A percentile compares a stretch with the other conserved stretches of the same genome.
phyloP scores from a whole-genome alignment of 2,797 vertebrate species.

The Mormyrops attenuatus region DNA sequence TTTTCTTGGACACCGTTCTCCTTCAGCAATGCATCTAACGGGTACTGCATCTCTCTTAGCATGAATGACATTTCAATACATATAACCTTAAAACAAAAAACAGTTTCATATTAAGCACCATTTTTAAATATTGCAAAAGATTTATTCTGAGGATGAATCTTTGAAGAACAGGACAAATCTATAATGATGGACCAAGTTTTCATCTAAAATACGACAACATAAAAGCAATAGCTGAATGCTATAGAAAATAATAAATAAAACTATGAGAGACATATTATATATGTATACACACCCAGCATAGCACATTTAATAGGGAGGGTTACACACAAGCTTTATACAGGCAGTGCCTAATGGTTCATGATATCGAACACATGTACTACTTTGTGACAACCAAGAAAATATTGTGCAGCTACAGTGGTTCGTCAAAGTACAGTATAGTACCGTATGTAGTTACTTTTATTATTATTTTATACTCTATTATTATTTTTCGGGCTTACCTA shows the following conservation, averaged over 20 bases:
- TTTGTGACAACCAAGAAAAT: neutral
- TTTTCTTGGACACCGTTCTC: constrained; percentile 20
- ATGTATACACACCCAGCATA: neutral
- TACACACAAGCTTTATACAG: neutral
- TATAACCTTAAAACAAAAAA: neutral
- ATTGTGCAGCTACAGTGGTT: neutral
- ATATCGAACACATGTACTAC: neutral
- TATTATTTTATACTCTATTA: neutral
- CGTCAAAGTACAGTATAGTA: neutral
- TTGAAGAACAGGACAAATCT: neutral
- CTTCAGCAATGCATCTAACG: constrained; percentile 17
- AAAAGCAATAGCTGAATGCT: neutral
- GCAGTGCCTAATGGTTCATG: neutral
- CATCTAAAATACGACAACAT: neutral
- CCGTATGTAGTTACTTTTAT: neutral
- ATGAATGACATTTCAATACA: neutral
- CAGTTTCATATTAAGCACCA: neutral
- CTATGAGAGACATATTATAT: neutral
- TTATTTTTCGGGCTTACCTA: neutral
- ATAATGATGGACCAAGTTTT: neutral
- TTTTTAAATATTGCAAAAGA: neutral
- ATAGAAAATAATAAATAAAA: neutral
- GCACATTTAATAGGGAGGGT: neutral
- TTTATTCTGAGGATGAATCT: neutral
- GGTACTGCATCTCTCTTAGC: constrained; percentile 34